Evolutionary conservation across 2,797 vertebrate species (phyloP), one percentile per base, ranked within the genome.

Genomic region (Halcyon chelicuti): DNA sequence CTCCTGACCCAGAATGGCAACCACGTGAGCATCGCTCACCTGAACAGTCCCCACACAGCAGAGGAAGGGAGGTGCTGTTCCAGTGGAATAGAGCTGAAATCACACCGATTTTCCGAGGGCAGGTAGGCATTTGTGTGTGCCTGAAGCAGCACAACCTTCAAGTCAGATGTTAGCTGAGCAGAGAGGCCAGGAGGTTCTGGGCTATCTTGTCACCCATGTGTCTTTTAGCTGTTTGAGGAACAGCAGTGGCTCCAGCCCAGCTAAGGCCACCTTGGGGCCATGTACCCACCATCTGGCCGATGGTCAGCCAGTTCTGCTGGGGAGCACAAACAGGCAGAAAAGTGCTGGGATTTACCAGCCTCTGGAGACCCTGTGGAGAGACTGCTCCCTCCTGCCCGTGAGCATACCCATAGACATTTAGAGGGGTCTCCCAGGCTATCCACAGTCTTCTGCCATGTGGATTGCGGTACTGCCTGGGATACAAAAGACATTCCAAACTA

Each of bases 111-210:
- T 39, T 39, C 37, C 37, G 42, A 0, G 0, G 68, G 51, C n/a
- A 58, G 55, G 16, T 31, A 77, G 35, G 39, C 28, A 71, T 78
- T 3, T 63, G 18, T 14, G n/a, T 20, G 10, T 57, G 57, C 6
- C 16, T 0, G 1, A 29, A 70, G 78, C 37, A 54, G 29, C 63
- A 54, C 26, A 68, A 55, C 39, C 33, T 19, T 65, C 25, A 68
- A 58, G 37, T 68, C 33, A 31, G 10, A 54, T 0, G 0, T 35
- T 22, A 35, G 14, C 11, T 2, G 7, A 75, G 26, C 26, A 37
- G 57, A 75, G 54, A 89, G 21, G 49, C 26, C 68, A 22, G 31
- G 31, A 71, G 25, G 6, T 47, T 63, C 65, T 52, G 49, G 33
- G 61, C 39, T 86, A 26, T 28, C 29, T 88, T 75, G 82, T 62